Evolutionary conservation across 1,140 invertebrate genomes (phyloP).

Genomic region (Apis cerana): DNA sequence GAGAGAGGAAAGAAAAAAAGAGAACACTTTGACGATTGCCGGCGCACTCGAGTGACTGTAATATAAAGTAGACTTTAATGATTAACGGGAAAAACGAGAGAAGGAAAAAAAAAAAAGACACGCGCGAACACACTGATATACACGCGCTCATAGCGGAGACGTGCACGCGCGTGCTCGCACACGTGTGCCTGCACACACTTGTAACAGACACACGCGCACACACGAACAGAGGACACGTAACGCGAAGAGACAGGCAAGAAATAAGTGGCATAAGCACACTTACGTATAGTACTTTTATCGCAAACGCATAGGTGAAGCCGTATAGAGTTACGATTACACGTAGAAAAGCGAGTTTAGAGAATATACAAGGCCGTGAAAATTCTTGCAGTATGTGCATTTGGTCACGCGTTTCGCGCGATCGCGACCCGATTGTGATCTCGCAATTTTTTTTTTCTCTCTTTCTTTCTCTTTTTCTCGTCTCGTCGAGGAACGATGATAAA

Average conservation of each 20-base stretch:
- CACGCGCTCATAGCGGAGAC: neutral
- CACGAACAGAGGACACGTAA: neutral
- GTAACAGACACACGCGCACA: neutral
- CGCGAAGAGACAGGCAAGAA: constrained; percentile 6
- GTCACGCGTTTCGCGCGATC: neutral
- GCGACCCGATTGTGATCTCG: neutral
- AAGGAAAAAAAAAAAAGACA: constrained; percentile 23
- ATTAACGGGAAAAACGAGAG: constrained; percentile 55
- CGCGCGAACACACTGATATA: neutral
- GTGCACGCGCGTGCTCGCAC: neutral
- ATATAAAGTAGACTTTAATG: constrained; percentile 66
- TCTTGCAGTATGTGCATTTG: neutral
- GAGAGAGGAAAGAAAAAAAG: neutral
- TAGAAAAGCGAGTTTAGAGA: constrained; percentile 42
- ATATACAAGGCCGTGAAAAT: constrained; percentile 4
- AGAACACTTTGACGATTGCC: constrained; percentile 50
- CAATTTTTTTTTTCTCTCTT: no score
- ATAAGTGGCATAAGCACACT: constrained; percentile 61
- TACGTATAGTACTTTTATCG: constrained; percentile 68
- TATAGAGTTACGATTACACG: constrained; percentile 59
- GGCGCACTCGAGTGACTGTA: constrained; percentile 72
- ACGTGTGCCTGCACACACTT: neutral
- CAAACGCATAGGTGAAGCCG: constrained; percentile 50
- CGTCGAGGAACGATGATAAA: no score
- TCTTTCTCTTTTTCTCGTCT: no score